A percentile compares a stretch with the other conserved stretches of the same genome.
Conservation (phyloP, 2,797 vertebrate species). For the Periophthalmus magnuspinnatus region DNA sequence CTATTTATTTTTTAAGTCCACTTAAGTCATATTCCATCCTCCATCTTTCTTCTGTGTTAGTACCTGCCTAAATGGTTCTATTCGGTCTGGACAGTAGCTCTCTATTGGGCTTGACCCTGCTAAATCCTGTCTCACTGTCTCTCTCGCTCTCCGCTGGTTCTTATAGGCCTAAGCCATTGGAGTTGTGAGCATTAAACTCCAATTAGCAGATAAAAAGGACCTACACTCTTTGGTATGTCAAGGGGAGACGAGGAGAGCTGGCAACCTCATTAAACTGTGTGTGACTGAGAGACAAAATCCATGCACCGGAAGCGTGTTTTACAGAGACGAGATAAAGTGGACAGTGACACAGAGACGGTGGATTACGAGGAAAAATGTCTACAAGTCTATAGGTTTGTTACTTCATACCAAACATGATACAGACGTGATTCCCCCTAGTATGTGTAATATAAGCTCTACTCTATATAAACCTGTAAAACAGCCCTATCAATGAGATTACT, state of each 20-base stretch:
- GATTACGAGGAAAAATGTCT: not conserved
- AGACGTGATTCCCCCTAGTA: not conserved
- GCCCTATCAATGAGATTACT: no score
- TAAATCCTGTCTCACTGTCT: slow-evolving; percentile 3
- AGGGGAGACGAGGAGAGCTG: slow-evolving; percentile 40
- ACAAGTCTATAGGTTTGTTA: not conserved
- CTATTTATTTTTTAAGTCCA: not conserved
- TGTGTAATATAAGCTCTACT: no score
- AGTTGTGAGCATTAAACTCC: slow-evolving; percentile 48
- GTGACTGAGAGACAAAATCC: slow-evolving; percentile 13
- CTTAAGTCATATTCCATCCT: not conserved
- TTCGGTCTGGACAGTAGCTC: slow-evolving; percentile 10
- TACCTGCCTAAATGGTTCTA: not conserved
- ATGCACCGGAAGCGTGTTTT: slow-evolving; percentile 28
- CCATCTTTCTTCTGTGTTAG: not conserved
- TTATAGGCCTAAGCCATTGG: slow-evolving; percentile 30
- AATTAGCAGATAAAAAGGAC: slow-evolving; percentile 65
- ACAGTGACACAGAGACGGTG: not conserved
- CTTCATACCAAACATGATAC: not conserved
- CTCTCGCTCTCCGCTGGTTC: slow-evolving; percentile 12
- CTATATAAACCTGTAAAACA: not conserved
- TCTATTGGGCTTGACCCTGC: not conserved
- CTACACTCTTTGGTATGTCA: slow-evolving; percentile 59
- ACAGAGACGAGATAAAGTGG: slow-evolving; percentile 16
- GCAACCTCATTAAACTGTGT: slow-evolving; percentile 56